Percentiles rank a stretch among this genome's conserved stretches.
Conservation (phyloP, 2,113 vertebrate species). For the Apaloderma vittatum region DNA sequence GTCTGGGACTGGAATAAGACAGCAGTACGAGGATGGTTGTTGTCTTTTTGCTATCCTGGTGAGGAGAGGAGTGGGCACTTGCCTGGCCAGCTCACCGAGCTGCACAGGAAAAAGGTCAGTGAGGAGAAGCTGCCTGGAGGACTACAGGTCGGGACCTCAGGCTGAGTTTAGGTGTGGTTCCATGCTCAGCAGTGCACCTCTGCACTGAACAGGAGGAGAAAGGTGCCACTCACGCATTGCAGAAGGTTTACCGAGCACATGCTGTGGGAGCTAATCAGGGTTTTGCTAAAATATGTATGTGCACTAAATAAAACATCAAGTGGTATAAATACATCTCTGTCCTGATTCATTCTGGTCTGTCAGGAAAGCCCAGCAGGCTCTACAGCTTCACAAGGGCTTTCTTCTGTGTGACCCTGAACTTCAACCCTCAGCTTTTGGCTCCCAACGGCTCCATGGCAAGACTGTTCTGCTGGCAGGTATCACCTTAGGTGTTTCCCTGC, state of each 20-base stretch:
- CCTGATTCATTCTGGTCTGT: not conserved
- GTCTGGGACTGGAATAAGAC: not conserved
- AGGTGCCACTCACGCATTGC: not conserved
- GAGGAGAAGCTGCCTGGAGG: not conserved
- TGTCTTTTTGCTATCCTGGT: not conserved
- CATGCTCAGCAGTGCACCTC: not conserved
- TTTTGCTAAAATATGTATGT: slow-evolving; percentile 40
- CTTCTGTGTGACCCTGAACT: not conserved
- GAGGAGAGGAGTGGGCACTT: not conserved
- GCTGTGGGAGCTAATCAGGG: not conserved
- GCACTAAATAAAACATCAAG: slow-evolving; percentile 55
- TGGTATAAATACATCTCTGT: slow-evolving; percentile 14
- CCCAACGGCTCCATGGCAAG: not conserved
- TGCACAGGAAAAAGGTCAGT: not conserved
- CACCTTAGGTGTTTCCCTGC: not conserved
- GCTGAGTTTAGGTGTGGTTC: not conserved
- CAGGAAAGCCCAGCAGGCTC: not conserved
- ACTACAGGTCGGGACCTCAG: not conserved
- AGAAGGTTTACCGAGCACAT: not conserved
- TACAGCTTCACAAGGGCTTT: not conserved
- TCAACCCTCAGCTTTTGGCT: not conserved
- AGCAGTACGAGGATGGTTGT: not conserved
- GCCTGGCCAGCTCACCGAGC: not conserved
- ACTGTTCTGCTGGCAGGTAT: not conserved
- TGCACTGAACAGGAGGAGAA: not conserved